These are phyloP conservation scores for Brachionus asplanchnoidis DNA, from an alignment of 1,140 invertebrate species.

Conservation along the genomic window DNA sequence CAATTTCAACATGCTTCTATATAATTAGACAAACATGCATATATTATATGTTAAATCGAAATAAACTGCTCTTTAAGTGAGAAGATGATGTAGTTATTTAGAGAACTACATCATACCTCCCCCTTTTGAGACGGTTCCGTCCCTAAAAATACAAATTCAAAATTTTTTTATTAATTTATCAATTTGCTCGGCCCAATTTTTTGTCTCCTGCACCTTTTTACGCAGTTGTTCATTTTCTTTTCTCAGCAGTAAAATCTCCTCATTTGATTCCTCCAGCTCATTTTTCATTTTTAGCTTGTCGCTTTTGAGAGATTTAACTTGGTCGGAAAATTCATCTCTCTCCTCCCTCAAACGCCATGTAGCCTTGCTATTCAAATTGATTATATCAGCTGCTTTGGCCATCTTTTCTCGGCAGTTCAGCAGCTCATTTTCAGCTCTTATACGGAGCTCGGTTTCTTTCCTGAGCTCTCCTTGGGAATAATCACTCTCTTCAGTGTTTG, in stretches of 20 bases:
- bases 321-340: neutral
- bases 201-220: neutral
- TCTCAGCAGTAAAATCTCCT: neutral
- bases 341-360: neutral
- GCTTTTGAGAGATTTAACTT: neutral
- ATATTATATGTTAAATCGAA: neutral
- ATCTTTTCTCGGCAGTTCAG: neutral
- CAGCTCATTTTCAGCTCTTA: neutral
- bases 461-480: neutral
- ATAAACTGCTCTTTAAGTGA: neutral
- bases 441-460: neutral
- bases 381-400: neutral
- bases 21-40: too few relatives aligned
- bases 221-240: neutral
- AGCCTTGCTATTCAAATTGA: neutral
- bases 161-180: neutral
- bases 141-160: neutral
- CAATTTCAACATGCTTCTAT: too few relatives aligned
- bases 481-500: neutral
- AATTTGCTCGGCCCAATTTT: neutral
- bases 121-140: neutral
- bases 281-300: neutral
- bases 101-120: neutral
- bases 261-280: neutral
- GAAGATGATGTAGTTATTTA: neutral